Evolutionary conservation across 1,140 invertebrate species (phyloP), one percentile per base, ranked within the genome.

Genomic region (Calycopis cecrops): DNA sequence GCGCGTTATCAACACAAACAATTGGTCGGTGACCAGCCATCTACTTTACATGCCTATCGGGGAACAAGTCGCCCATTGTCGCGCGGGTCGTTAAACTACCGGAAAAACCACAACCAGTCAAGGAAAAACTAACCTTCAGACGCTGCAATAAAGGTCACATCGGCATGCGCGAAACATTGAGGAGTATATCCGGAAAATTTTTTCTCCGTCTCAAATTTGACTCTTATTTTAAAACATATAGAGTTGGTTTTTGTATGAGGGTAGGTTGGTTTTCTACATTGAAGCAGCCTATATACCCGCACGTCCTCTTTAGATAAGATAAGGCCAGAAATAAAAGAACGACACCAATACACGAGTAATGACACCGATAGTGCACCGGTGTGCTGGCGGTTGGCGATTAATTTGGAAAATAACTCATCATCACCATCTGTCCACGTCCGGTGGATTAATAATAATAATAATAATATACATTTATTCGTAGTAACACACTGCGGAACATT

Each of bases 271-370:
- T 71, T 60, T 57, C 60, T 73, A 77, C 75, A 79, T 71, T 79
- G 75, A 76, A 73, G 67, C 68, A 70, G 68, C 71, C 68, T 79
- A 76, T 80, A 75, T 79, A 81, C 76, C 79, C 80, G 83, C 78
- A 86, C 83, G 83, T 86, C 83, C 83, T 86, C 83, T 84, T 81
- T 86, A 82, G 82, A 86, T 86, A 81, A 86, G 83, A 86, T 86
- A 86, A 79, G 74, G 77, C 73, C 70, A 81, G 76, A 79, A 83
- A 76, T 71, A 73, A 76, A 68, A 76, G 73, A 73, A 63, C 72
- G 80, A 76, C 82, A 85, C 80, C 75, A 83, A 84, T 85, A 79
- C 71, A 68, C 67, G 54, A 59, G 66, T 81, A 84, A 86, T 81
- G 79, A 76, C 69, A 73, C 67, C 67, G 73, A 79, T 80, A 82